phyloP scores from a whole-genome alignment of 1,140 invertebrate genomes.

The Epicauta chinensis region DNA sequence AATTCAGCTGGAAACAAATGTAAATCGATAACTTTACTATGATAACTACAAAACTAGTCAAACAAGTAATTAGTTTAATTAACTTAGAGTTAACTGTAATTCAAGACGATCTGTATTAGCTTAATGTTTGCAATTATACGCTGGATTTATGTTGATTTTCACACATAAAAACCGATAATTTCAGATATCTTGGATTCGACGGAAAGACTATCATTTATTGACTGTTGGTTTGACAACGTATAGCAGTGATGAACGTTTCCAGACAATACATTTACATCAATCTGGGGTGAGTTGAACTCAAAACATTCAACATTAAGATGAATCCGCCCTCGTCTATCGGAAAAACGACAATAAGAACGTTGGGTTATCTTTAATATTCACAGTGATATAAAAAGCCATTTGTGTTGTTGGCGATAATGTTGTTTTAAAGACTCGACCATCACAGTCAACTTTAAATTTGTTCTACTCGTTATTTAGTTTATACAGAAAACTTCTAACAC shows the following conservation, averaged over 20 bases:
- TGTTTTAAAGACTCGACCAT: too few species aligned
- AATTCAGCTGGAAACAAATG: too few species aligned
- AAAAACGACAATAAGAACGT: too few species aligned
- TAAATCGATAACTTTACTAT: not conserved
- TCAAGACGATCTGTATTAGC: not conserved
- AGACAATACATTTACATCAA: constrained; percentile 75
- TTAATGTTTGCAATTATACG: too few species aligned
- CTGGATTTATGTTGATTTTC: not conserved
- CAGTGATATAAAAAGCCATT: too few species aligned
- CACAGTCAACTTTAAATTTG: too few species aligned
- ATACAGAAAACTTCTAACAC: too few species aligned
- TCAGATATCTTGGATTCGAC: constrained; percentile 77
- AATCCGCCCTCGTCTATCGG: too few species aligned
- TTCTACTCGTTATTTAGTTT: too few species aligned
- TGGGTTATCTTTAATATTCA: too few species aligned
- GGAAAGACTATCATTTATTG: constrained; percentile 73
- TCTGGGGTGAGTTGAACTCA: constrained; percentile 56
- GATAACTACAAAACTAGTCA: not conserved
- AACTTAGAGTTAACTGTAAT: not conserved
- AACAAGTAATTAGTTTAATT: not conserved
- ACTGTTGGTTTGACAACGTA: constrained; percentile 78
- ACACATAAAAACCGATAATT: constrained; percentile 19
- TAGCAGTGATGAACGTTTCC: constrained; percentile 80
- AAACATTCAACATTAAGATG: too few species aligned
- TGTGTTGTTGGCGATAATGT: too few species aligned